Evolutionary conservation across 2,888 invertebrate species (phyloP).

Genomic region (Pollenia labialis): DNA sequence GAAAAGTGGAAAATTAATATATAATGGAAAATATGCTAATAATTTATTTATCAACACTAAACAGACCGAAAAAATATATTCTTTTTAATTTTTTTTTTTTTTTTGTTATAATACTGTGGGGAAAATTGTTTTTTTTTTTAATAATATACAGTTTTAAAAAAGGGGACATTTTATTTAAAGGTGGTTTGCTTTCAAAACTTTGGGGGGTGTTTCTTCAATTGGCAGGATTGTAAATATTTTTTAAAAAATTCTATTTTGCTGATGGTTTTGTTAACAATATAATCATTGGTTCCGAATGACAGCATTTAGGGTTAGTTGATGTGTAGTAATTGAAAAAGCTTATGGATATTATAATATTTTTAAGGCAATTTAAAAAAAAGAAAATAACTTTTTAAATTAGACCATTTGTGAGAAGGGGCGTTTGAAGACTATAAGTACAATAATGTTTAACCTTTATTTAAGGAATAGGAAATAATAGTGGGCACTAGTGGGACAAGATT

Average conservation of each 20-base stretch:
- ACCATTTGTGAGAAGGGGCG: too few species aligned
- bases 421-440: too few species aligned
- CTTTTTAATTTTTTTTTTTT: constrained; percentile 11
- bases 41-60: constrained; percentile 77
- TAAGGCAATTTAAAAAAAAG: too few species aligned
- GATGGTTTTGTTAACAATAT: constrained; percentile 19
- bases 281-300: constrained; percentile 20
- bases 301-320: neutral
- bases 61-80: constrained; percentile 69
- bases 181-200: constrained; percentile 18
- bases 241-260: neutral
- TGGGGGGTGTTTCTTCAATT: constrained; percentile 22
- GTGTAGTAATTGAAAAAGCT: neutral
- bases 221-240: neutral
- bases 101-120: neutral
- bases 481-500: too few species aligned
- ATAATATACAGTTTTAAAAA: constrained; percentile 29
- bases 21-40: constrained; percentile 77
- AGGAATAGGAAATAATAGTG: too few species aligned
- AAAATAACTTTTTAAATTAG: too few species aligned
- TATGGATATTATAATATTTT: neutral
- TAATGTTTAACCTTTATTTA: too few species aligned
- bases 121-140: constrained; percentile 22
- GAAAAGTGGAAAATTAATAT: constrained; percentile 77
- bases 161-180: constrained; percentile 23